phyloP scores from a whole-genome alignment of 2,113 vertebrate genomes.

The Leptosomus discolor region DNA sequence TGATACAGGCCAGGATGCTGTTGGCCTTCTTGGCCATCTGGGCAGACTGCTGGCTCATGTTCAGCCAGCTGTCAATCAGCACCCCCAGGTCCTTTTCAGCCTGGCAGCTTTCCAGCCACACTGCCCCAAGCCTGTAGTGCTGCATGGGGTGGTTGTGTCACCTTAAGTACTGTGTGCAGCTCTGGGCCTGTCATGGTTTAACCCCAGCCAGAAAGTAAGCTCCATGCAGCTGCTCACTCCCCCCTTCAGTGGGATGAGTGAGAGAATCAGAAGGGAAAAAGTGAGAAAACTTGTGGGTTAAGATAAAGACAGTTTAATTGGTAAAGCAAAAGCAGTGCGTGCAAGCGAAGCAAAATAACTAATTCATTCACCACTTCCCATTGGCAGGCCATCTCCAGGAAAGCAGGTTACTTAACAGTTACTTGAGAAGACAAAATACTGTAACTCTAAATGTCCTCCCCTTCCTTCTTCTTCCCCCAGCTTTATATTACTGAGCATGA shows the following conservation, averaged over 20 bases:
- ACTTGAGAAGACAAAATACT: background rate
- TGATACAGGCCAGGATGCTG: too few relatives aligned
- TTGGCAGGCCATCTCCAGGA: background rate
- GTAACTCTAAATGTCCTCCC: rapidly evolving
- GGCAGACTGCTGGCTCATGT: too few relatives aligned
- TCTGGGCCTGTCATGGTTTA: background rate
- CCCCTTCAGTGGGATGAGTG: background rate
- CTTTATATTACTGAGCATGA: background rate
- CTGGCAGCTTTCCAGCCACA: too few relatives aligned
- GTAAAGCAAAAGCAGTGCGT: rapidly evolving
- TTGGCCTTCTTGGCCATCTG: too few relatives aligned
- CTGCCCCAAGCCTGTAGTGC: too few relatives aligned
- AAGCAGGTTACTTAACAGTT: rapidly evolving
- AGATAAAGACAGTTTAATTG: background rate
- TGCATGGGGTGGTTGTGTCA: too few relatives aligned
- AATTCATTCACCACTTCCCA: background rate
- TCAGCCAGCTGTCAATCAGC: too few relatives aligned
- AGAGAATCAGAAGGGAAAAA: background rate
- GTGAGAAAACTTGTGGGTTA: background rate
- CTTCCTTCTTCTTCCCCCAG: background rate
- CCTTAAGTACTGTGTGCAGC: too few relatives aligned
- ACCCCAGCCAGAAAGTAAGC: background rate
- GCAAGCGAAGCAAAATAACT: background rate
- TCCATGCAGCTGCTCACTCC: background rate
- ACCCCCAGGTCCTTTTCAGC: too few relatives aligned